Evolutionary conservation across 2,113 vertebrate species (phyloP), one percentile per base, ranked within the genome.

Genomic region (Willisornis vidua): DNA sequence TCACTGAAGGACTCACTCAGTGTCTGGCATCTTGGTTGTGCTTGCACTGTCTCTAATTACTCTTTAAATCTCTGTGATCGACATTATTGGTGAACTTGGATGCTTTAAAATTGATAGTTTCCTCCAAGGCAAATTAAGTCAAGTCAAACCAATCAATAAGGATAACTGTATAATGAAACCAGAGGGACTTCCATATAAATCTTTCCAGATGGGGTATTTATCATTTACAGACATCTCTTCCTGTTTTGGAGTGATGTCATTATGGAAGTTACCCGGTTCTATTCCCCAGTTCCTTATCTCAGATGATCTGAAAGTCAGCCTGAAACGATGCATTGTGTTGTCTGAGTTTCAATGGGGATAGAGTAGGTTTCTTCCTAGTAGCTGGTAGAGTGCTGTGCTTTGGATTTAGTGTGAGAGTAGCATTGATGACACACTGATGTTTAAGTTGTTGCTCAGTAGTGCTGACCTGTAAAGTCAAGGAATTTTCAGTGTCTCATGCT

Each of bases 91-190:
- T 77, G 45, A 86, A 78, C 65, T 80, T 49, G 57, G 48, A 86
- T 81, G 61, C 54, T 85, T 73, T 62, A 83, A 91, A 95, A 70
- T 80, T 75, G 28, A 74, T 72, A 43, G 57, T 31, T 90, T 94
- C 41, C 83, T 96, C 82, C 85, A 90, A 93, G 89, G 62, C n/a
- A 90, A 92, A 94, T 90, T 75, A 86, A 84, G 55, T 37, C 82
- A 72, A 72, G 61, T 86, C 55, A 77, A 85, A 90, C 20, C 61
- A 94, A 92, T 93, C 92, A 90, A 90, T 97, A 87, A 93, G 0
- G 17, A 61, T 82, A 89, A 89, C 68, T 67, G 43, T 14, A 67
- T 75, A 95, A 93, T 48, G 68, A 90, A 90, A 68, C 72, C 76
- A 41, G 61, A 61, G 93, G 79, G 76, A 84, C 14, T 54, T 63